These are phyloP conservation scores for Parnassius mnemosyne DNA, from an alignment of 2,888 invertebrate species.

Conservation along the genomic window DNA sequence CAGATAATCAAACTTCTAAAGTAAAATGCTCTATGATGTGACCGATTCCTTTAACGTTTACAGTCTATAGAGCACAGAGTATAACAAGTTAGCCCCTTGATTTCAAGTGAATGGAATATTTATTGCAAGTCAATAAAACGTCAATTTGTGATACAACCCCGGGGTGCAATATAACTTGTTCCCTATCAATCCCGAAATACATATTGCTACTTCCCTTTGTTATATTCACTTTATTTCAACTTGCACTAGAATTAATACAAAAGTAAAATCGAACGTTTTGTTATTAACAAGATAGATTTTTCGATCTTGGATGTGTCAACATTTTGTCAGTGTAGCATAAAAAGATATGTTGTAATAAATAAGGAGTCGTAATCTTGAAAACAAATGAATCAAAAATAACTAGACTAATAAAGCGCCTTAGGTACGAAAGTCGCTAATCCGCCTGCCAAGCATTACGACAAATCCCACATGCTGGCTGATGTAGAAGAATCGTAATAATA, in stretches of 20 bases:
- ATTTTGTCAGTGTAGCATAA: too few relatives aligned
- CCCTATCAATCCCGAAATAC: constrained; percentile 24
- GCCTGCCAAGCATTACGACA: too few relatives aligned
- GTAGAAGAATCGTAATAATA: too few relatives aligned
- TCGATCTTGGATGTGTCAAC: too few relatives aligned
- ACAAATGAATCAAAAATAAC: too few relatives aligned
- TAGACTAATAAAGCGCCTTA: too few relatives aligned
- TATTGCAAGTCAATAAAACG: constrained; percentile 30
- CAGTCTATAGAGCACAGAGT: constrained; percentile 3
- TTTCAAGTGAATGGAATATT: constrained; percentile 26
- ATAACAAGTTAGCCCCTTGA: constrained; percentile 22
- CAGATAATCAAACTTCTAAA: neutral
- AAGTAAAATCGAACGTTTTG: constrained; percentile 2
- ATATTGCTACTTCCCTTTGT: constrained; percentile 20
- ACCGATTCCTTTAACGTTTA: constrained; percentile 3
- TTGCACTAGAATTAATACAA: constrained; percentile 1
- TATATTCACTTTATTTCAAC: constrained; percentile 21
- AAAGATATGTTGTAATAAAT: too few relatives aligned
- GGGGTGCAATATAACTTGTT: constrained; percentile 27
- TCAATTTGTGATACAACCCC: constrained; percentile 27
- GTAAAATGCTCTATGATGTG: neutral
- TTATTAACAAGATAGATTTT: too few relatives aligned
- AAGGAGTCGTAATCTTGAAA: too few relatives aligned
- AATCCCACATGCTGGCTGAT: too few relatives aligned
- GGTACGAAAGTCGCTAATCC: too few relatives aligned